phyloP scores from a whole-genome alignment of 2,797 vertebrate species.

The Hylomyscus alleni region DNA sequence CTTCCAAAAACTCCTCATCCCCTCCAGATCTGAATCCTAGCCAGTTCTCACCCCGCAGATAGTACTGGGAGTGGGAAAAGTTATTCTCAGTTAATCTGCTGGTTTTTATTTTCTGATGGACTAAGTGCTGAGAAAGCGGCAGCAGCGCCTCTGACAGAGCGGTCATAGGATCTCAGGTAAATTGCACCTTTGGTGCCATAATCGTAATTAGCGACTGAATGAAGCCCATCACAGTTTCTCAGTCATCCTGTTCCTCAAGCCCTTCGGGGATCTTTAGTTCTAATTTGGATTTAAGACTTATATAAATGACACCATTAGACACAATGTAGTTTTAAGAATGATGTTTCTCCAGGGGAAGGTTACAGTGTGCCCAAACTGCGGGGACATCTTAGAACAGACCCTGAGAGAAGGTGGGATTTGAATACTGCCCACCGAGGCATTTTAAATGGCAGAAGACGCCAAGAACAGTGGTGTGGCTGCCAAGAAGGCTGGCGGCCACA shows the following conservation, averaged over 20 bases:
- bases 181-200: background rate
- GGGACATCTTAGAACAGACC: background rate
- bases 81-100: background rate
- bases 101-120: background rate
- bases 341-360: background rate
- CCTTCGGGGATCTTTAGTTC: constrained; percentile 23
- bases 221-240: background rate
- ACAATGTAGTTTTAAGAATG: constrained; percentile 11
- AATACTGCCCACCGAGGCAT: background rate
- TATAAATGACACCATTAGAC: background rate
- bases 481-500: background rate
- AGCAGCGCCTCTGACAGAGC: no score
- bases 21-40: background rate
- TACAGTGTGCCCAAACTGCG: background rate
- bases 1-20: background rate
- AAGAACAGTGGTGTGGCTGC: no score
- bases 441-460: background rate
- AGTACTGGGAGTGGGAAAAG: background rate
- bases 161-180: background rate
- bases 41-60: background rate
- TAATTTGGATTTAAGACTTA: constrained; percentile 46
- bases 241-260: background rate
- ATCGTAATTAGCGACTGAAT: background rate
- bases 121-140: background rate
- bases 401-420: background rate